Conservation (phyloP, 2,888 invertebrate species). For the Dastarcus helophoroides region DNA sequence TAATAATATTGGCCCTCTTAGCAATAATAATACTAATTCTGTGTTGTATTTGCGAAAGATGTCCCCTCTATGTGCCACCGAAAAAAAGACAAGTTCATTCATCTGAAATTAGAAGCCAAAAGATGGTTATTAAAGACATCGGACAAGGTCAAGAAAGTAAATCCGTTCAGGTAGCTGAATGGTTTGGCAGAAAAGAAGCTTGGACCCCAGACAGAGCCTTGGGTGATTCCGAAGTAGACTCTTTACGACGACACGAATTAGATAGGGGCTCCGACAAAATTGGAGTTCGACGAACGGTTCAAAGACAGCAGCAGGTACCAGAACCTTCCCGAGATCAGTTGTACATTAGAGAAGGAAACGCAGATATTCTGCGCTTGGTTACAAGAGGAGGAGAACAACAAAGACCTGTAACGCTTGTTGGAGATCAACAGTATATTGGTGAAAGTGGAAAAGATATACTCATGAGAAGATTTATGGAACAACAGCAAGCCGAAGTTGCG, state of each 20-base stretch:
- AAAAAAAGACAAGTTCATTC: conserved; percentile 65
- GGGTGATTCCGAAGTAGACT: conserved; percentile 48
- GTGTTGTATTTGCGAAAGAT: conserved; percentile 76
- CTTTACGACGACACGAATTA: conserved; percentile 63
- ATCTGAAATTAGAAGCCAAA: too few species aligned
- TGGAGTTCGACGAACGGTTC: conserved; percentile 21
- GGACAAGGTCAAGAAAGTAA: conserved; percentile 51
- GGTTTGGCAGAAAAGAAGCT: conserved; percentile 68
- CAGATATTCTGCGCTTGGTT: conserved; percentile 69
- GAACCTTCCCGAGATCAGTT: conserved; percentile 38
- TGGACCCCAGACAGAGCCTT: conserved; percentile 65
- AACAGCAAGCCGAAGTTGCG: conserved; percentile 42
- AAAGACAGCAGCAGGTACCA: conserved; percentile 21
- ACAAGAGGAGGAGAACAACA: conserved; percentile 54
- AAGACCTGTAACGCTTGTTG: conserved; percentile 41
- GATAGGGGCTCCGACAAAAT: conserved; percentile 61
- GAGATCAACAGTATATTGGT: conserved; percentile 36
- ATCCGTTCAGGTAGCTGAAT: conserved; percentile 64
- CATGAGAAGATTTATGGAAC: conserved; percentile 74
- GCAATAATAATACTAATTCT: conserved; percentile 60
- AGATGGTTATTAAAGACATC: conserved; percentile 62
- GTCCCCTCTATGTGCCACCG: conserved; percentile 70
- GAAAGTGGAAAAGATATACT: conserved; percentile 76
- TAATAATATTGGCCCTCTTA: conserved; percentile 63
- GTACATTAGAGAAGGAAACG: conserved; percentile 74